Conservation (phyloP, 2,888 invertebrate genomes). For the Perdita meconis region DNA sequence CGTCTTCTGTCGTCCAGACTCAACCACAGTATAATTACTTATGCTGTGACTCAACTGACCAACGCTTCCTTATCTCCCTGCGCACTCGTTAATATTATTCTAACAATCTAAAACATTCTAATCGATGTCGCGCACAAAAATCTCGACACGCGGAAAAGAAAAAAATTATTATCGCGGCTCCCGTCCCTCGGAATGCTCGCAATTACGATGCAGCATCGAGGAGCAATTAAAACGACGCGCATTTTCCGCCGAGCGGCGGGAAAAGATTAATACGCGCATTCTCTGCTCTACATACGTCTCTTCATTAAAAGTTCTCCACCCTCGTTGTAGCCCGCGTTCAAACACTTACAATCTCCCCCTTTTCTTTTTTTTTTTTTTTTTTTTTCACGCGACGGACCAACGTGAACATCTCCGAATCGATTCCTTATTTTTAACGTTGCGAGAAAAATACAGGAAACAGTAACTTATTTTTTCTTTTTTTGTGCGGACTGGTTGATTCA, state of each 20-base stretch:
- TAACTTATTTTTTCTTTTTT: too few relatives aligned
- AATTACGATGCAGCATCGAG: constrained; percentile 26
- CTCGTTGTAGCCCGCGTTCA: constrained; percentile 7
- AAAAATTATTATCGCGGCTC: constrained; percentile 7
- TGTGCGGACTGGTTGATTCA: too few relatives aligned
- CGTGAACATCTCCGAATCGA: background rate
- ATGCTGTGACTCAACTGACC: too few relatives aligned
- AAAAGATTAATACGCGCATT: constrained; percentile 42
- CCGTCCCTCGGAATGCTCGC: constrained; percentile 1
- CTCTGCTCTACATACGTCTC: constrained; percentile 46
- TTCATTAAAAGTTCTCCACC: constrained; percentile 35
- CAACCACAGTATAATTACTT: too few relatives aligned
- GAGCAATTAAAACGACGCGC: constrained; percentile 45
- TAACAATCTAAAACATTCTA: too few relatives aligned
- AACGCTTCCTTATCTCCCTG: too few relatives aligned
- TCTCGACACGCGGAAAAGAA: background rate
- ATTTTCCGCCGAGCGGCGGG: constrained; percentile 20
- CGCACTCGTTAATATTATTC: too few relatives aligned
- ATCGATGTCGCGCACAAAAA: background rate
- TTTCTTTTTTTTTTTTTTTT: background rate
- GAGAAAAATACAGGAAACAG: too few relatives aligned
- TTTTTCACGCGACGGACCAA: constrained; percentile 6
- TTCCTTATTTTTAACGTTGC: background rate
- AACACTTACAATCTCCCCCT: constrained; percentile 1
- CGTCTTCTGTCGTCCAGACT: too few relatives aligned